These are phyloP conservation scores for Strigops habroptila DNA, from an alignment of 2,113 vertebrate species.

Conservation along the genomic window DNA sequence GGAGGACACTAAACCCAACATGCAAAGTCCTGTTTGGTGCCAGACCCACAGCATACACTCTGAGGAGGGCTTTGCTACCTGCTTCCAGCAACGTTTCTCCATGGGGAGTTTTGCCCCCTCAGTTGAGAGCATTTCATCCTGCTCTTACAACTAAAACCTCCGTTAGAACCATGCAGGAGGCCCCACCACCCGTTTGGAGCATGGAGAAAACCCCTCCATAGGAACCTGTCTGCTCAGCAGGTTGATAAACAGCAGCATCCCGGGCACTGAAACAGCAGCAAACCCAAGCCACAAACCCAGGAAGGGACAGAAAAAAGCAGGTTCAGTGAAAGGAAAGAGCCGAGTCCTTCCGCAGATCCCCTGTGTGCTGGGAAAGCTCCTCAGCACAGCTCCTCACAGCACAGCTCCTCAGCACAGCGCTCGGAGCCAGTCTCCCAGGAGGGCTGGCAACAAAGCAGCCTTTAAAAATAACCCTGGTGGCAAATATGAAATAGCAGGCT, in stretches of 20 bases:
- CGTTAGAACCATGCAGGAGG: neutral
- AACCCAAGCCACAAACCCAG: neutral
- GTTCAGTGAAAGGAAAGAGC: neutral
- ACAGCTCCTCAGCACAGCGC: neutral
- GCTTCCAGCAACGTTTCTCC: neutral
- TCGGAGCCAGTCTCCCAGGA: neutral
- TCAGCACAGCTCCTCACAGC: neutral
- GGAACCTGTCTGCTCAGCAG: neutral
- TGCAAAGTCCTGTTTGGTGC: neutral
- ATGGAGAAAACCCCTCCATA: neutral
- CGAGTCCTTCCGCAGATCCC: neutral
- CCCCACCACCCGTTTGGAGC: neutral
- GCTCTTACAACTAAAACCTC: neutral
- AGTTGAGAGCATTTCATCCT: no score
- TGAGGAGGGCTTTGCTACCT: neutral
- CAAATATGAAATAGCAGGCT: neutral
- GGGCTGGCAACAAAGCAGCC: neutral
- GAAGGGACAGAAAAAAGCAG: neutral
- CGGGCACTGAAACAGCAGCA: neutral
- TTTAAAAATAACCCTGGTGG: constrained; percentile 19
- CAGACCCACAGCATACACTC: neutral
- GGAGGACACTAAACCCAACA: neutral
- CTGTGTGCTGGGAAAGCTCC: neutral
- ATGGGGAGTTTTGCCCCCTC: accelerated
- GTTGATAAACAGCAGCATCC: neutral